A percentile compares a stretch with the other conserved stretches of the same genome.
Evolutionary conservation across 2,113 vertebrate species (phyloP).

Genomic region (Coturnix japonica): DNA sequence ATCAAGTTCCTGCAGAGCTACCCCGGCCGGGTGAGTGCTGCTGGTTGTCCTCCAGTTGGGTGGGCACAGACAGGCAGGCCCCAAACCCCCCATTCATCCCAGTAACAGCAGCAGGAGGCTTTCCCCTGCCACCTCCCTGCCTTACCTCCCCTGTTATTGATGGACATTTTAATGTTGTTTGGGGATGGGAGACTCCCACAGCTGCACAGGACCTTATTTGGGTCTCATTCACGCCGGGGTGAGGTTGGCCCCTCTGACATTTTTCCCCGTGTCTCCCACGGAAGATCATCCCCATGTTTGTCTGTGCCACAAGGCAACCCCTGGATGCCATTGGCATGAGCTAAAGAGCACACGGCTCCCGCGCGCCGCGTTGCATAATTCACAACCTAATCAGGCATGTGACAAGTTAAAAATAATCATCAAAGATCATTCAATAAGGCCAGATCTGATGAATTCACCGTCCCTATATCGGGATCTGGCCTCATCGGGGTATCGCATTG

Average conservation of each 20-base stretch:
- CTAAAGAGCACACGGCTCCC: constrained; percentile 29
- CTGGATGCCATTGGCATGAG: constrained; percentile 35
- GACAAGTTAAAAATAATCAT: constrained; percentile 55
- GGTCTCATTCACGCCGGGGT: background rate
- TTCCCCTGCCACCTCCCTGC: background rate
- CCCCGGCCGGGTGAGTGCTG: constrained; percentile 83
- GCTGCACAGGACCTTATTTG: constrained; percentile 4
- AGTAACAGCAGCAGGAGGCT: background rate
- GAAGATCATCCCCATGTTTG: constrained; percentile 26
- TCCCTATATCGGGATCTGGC: constrained; percentile 8
- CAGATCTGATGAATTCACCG: background rate
- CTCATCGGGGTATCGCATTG: background rate
- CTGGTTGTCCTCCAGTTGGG: background rate
- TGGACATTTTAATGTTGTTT: background rate
- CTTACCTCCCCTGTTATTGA: rapidly evolving
- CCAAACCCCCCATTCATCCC: background rate
- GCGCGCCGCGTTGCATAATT: constrained; percentile 34
- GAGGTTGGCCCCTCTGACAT: constrained; percentile 2
- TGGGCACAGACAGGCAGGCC: rapidly evolving
- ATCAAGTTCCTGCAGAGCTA: constrained; percentile 99
- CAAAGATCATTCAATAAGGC: background rate
- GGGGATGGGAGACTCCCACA: background rate
- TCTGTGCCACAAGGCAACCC: constrained; percentile 49
- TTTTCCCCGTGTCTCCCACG: background rate
- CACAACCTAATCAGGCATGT: constrained; percentile 37